phyloP scores from a whole-genome alignment of 2,888 invertebrate genomes.

The Drosophila yooni region DNA sequence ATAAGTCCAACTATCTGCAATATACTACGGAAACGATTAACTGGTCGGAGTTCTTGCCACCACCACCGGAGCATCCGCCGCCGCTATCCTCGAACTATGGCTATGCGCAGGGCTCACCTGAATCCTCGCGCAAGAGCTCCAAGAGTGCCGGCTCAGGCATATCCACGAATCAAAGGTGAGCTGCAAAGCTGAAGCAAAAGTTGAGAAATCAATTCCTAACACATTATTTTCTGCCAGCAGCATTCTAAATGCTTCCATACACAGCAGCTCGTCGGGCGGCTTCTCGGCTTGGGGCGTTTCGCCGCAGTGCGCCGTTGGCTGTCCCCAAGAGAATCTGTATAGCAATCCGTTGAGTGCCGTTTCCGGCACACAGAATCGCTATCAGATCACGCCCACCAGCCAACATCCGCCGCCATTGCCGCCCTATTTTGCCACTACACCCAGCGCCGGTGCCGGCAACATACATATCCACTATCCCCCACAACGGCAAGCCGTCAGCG shows the following conservation, averaged over 20 bases:
- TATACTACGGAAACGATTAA: conserved; percentile 86
- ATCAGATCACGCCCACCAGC: conserved; percentile 85
- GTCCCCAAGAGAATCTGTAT: conserved; percentile 83
- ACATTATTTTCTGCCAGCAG: conserved; percentile 69
- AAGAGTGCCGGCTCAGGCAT: conserved; percentile 85
- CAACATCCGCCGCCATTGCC: conserved; percentile 84
- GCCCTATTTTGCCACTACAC: conserved; percentile 81
- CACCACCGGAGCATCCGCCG: conserved; percentile 88
- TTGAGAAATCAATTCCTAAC: background rate
- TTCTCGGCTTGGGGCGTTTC: conserved; percentile 85
- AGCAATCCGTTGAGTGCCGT: conserved; percentile 84
- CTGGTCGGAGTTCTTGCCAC: conserved; percentile 87
- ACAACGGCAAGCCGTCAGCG: conserved; percentile 84
- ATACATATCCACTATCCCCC: conserved; percentile 85
- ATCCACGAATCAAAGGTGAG: conserved; percentile 84
- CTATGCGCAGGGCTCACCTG: conserved; percentile 84
- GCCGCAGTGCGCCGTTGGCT: conserved; percentile 80
- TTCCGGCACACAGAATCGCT: conserved; percentile 83
- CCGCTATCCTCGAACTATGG: conserved; percentile 85
- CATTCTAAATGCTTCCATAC: conserved; percentile 84
- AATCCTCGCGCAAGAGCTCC: conserved; percentile 84
- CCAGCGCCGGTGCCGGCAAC: conserved; percentile 63
- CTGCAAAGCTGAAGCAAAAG: background rate
- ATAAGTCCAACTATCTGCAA: conserved; percentile 83
- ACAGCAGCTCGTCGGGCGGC: conserved; percentile 85